Evolutionary conservation across 2,888 invertebrate species (phyloP), one percentile per base, ranked within the genome.

Genomic region (Stenotaenia linearis): DNA sequence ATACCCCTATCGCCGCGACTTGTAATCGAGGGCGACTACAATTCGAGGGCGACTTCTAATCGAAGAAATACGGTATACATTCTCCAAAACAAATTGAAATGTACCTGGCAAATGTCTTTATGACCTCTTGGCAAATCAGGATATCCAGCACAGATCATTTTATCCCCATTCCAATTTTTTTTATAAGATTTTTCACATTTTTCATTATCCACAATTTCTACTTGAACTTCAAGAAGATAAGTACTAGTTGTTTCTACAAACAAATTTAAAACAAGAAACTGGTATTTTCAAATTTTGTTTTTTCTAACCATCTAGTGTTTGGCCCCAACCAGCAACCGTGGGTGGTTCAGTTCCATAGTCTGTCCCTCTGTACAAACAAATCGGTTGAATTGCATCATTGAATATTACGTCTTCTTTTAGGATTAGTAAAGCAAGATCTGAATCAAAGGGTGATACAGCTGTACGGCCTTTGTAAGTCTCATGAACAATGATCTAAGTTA

Each of bases 91-190:
- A n/a, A n/a, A n/a, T n/a, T n/a, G n/a, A n/a, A n/a, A n/a, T n/a
- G n/a, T 40, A 75, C 75, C 75, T 28, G 32, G n/a, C 75, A 75
- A 75, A 75, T 75, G 12, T 75, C 75, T 75, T 75, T 30, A 32
- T 75, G 32, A 28, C n/a, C 9, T 5, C 6, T 6, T 12, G 75
- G 75, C 18, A 32, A 32, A 6, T 32, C 28, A 9, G 75, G 75
- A 75, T 75, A 75, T 9, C 75, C 75, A 6, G 75, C 75, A 32
- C 75, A 75, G 15, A 75, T 32, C 75, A 75, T 75, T 12, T 30
- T 10, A 7, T 25, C 28, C 2, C 23, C 75, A 75, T 75, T n/a
- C 28, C 32, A 75, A 75, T 75, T 75, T 28, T 32, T 28, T 9
- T 30, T n/a, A 75, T 10, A 75, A n/a, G 28, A 4, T 32, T 75